These are phyloP conservation scores for Phenganax marumi DNA, from an alignment of 92 coral and sea anemone species.

Conservation along the genomic window DNA sequence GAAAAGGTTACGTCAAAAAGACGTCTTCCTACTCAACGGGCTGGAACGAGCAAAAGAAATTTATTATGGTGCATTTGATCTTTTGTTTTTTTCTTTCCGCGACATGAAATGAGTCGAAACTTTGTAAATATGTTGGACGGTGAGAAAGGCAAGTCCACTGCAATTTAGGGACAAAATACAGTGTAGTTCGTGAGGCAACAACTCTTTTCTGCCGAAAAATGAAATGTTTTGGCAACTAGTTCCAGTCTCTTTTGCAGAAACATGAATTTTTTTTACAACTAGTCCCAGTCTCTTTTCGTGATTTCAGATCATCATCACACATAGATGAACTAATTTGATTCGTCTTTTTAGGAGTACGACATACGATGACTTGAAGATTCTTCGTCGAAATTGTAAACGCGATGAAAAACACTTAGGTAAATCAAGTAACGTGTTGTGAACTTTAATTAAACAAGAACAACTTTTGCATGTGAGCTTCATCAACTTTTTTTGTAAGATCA, in stretches of 20 bases:
- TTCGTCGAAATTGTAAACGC: slow-evolving; percentile 35
- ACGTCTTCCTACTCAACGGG: neutral
- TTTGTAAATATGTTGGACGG: neutral
- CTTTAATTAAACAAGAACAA: too few species aligned
- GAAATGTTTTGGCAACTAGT: too few species aligned
- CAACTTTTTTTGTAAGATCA: neutral
- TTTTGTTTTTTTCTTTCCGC: too few species aligned
- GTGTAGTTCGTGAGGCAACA: too few species aligned
- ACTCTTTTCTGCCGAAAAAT: too few species aligned
- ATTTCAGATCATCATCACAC: too few species aligned
- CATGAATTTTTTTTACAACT: neutral
- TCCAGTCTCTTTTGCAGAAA: neutral
- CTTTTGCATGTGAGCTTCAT: too few species aligned
- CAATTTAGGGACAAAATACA: neutral
- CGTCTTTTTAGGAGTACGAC: slow-evolving; percentile 32
- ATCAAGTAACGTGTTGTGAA: neutral
- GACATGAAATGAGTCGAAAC: too few species aligned
- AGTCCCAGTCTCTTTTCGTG: too few species aligned
- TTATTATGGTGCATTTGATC: neutral
- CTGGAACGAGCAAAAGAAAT: neutral
- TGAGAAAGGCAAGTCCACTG: neutral
- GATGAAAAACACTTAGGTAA: neutral
- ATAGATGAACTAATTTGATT: neutral
- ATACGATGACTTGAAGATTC: slow-evolving; percentile 21
- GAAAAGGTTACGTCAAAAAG: neutral